phyloP scores from a whole-genome alignment of 2,888 invertebrate species.

The Taphrorychus bicolor region DNA sequence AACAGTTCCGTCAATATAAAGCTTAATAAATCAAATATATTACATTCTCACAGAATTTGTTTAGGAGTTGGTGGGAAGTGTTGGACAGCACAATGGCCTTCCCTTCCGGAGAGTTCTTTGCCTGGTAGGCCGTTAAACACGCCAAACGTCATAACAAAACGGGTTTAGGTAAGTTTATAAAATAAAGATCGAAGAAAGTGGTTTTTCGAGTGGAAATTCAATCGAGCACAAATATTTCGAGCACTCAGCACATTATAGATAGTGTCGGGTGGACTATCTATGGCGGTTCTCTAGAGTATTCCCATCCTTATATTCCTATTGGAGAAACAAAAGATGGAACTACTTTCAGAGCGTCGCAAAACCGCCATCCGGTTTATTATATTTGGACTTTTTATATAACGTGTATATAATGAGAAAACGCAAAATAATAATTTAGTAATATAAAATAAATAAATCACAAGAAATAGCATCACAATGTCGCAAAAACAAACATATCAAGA shows the following conservation, averaged over 20 bases:
- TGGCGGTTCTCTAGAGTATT: too few species aligned
- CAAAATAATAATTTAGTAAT: neutral
- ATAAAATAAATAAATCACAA: neutral
- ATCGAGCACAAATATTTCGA: neutral
- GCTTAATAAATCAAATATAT: constrained; percentile 48
- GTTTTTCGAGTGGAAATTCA: constrained; percentile 21
- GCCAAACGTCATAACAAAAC: constrained; percentile 21
- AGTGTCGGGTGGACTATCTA: too few species aligned
- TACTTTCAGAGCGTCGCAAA: too few species aligned
- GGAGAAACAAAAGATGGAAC: too few species aligned
- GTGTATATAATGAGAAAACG: neutral
- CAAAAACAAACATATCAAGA: too few species aligned
- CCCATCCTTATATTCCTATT: too few species aligned
- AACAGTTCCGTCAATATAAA: constrained; percentile 47
- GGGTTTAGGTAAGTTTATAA: neutral
- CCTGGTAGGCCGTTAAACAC: constrained; percentile 13
- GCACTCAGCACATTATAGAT: too few species aligned
- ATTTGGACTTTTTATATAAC: too few species aligned
- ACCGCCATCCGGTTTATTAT: too few species aligned
- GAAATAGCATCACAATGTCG: neutral
- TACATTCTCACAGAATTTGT: constrained; percentile 42
- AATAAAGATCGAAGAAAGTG: constrained; percentile 15
- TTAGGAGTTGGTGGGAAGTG: constrained; percentile 26
- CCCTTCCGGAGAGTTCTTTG: constrained; percentile 12
- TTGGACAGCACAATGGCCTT: constrained; percentile 20